Evolutionary conservation across 2,888 invertebrate species (phyloP), one percentile per base, ranked within the genome.

Genomic region (Eristalis tenax): DNA sequence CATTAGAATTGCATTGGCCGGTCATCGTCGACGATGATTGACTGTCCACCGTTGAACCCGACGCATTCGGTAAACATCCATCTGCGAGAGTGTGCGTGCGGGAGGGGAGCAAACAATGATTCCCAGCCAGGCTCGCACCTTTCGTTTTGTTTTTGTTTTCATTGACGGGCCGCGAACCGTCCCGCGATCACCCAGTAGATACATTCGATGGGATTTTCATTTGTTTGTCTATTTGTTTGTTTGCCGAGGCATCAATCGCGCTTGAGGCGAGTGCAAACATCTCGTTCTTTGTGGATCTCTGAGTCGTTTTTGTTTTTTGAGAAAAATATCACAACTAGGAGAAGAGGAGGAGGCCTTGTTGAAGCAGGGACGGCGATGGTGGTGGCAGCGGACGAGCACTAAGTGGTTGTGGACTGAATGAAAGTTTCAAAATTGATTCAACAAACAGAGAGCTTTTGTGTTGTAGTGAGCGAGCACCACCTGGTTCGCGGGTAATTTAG

Each of bases 211-310:
- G 79, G 83, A 71, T 83, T 82, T 85, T 74, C 69, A 82, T 77
- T 81, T 82, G 80, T 81, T 81, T 81, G 77, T 64, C 59, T 64
- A 50, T 69, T 75, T 74, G 65, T 82, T 78, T 82, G 70, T 77
- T 86, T 85, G 76, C 43, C 73, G 82, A 86, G 71, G 78, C 83
- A 87, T 87, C 86, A 87, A 87, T 83, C 83, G 86, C 68, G 79
- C 79, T 87, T 87, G 79, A 71, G 83, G 83, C 78, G 78, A 83
- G 71, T 66, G 79, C 83, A 87, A 87, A 87, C 86, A 87, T 66
- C 79, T 83, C 28, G 68, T 75, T 85, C 59, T 40, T 74, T 78
- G 81, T 80, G 71, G 76, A 56, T 38, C 70, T 74, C 22, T 75
- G 23, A 5, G 32, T 32, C 32, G 32, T 50, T n/a, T 64, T 22